Evolutionary conservation across 2,113 vertebrate species (phyloP).

Genomic region (Gymnobelideus leadbeateri): DNA sequence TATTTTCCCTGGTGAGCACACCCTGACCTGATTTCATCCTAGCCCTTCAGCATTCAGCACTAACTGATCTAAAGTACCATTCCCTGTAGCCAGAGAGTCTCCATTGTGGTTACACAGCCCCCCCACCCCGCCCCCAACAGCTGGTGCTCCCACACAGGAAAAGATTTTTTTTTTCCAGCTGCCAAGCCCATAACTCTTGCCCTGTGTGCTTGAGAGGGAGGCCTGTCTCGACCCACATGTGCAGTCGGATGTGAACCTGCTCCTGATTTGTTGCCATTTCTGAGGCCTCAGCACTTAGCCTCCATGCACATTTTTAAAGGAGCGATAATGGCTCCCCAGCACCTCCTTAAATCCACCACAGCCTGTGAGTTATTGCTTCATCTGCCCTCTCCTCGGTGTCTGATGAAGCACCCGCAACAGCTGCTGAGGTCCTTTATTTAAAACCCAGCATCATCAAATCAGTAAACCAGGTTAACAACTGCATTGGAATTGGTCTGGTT

Average conservation of each 20-base stretch:
- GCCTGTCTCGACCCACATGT: background rate
- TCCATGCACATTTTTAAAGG: slow-evolving; percentile 46
- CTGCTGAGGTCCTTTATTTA: background rate
- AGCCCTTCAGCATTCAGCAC: background rate
- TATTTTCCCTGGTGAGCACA: background rate
- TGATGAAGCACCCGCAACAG: background rate
- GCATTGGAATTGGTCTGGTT: background rate
- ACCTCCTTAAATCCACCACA: slow-evolving; percentile 8
- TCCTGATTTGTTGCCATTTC: background rate
- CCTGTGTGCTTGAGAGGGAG: background rate
- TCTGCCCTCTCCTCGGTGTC: slow-evolving; percentile 46
- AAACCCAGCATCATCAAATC: slow-evolving; percentile 55
- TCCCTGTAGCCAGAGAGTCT: background rate
- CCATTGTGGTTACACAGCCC: background rate
- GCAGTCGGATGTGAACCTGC: background rate
- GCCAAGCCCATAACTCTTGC: background rate
- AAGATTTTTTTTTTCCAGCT: background rate
- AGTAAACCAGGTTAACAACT: slow-evolving; percentile 38
- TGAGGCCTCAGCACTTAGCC: slow-evolving; percentile 35
- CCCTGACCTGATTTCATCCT: background rate
- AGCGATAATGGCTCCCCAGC: slow-evolving; percentile 34
- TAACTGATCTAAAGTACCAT: background rate
- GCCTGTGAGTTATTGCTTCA: background rate
- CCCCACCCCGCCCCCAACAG: background rate
- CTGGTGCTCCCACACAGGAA: background rate